Conservation (phyloP, 2,797 vertebrate genomes). For the Onychomys torridus region DNA sequence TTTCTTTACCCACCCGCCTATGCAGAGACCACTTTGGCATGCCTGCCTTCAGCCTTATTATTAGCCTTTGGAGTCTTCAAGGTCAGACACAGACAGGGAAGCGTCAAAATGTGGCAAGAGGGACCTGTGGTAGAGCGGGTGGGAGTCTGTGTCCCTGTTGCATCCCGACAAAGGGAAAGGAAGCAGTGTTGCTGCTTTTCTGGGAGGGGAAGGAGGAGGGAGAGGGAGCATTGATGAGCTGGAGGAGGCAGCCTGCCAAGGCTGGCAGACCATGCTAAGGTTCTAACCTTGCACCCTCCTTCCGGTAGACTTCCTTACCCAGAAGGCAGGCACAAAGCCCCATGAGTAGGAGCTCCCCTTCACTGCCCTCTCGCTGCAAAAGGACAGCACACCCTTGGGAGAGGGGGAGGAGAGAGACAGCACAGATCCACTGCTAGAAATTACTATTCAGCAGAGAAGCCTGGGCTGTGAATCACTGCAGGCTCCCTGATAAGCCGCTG, state of each 20-base stretch:
- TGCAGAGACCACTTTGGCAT: not conserved
- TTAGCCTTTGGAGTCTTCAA: conserved; percentile 42
- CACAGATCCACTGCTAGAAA: conserved; percentile 73
- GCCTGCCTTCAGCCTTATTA: not conserved
- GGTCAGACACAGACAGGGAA: conserved; percentile 16
- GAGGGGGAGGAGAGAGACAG: conserved; percentile 47
- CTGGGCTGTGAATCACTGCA: conserved; percentile 82
- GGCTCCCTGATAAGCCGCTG: conserved; percentile 81
- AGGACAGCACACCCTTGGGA: conserved; percentile 80
- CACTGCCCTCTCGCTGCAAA: conserved; percentile 70
- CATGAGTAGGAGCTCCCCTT: conserved; percentile 52
- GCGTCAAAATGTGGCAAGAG: not conserved
- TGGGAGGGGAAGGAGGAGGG: not conserved
- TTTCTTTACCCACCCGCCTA: not conserved
- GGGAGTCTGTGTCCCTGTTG: not conserved
- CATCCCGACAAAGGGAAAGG: not conserved
- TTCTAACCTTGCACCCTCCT: conserved; percentile 46
- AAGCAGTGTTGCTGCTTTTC: conserved; percentile 2
- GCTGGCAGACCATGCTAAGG: not conserved
- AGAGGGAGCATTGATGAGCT: not conserved
- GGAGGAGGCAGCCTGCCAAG: conserved; percentile 22
- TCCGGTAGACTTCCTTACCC: not conserved
- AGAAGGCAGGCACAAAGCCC: conserved; percentile 45
- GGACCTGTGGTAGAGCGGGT: not conserved
- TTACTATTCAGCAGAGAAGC: conserved; percentile 81